Conservation (phyloP, 2,888 invertebrate genomes). For the Drosophila affinis region DNA sequence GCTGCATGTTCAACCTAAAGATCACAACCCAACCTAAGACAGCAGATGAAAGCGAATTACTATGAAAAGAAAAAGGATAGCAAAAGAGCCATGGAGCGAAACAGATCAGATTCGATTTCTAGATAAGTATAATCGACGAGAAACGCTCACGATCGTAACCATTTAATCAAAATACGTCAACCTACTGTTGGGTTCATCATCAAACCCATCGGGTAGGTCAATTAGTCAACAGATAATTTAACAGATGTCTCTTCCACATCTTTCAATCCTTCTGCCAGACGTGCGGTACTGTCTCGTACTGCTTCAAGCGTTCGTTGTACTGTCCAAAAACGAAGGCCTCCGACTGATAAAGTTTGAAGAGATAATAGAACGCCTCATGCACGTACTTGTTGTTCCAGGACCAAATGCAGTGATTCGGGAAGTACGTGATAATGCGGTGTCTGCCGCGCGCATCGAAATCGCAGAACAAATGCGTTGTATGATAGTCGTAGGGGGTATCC, state of each 20-base stretch:
- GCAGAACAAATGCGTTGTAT: constrained; percentile 23
- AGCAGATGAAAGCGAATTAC: too few relatives aligned
- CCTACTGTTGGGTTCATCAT: too few relatives aligned
- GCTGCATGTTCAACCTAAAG: too few relatives aligned
- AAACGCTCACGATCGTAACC: too few relatives aligned
- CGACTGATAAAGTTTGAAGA: constrained; percentile 31
- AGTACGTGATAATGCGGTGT: neutral
- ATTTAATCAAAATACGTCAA: too few relatives aligned
- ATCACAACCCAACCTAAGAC: too few relatives aligned
- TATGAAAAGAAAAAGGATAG: too few relatives aligned
- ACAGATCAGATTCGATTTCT: too few relatives aligned
- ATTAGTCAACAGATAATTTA: neutral
- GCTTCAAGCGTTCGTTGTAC: constrained; percentile 32
- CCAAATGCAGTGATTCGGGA: constrained; percentile 37
- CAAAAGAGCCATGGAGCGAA: too few relatives aligned
- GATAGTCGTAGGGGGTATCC: constrained; percentile 3
- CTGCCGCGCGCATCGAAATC: constrained; percentile 26
- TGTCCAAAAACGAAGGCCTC: constrained; percentile 42
- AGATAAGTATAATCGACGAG: too few relatives aligned
- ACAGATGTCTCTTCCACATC: too few relatives aligned
- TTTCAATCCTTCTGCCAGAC: neutral
- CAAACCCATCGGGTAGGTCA: neutral
- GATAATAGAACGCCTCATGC: constrained; percentile 13
- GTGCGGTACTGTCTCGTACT: constrained; percentile 15
- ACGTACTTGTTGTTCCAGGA: constrained; percentile 28